phyloP scores from a whole-genome alignment of 2,888 invertebrate species.

The Trachelus troglodyta region DNA sequence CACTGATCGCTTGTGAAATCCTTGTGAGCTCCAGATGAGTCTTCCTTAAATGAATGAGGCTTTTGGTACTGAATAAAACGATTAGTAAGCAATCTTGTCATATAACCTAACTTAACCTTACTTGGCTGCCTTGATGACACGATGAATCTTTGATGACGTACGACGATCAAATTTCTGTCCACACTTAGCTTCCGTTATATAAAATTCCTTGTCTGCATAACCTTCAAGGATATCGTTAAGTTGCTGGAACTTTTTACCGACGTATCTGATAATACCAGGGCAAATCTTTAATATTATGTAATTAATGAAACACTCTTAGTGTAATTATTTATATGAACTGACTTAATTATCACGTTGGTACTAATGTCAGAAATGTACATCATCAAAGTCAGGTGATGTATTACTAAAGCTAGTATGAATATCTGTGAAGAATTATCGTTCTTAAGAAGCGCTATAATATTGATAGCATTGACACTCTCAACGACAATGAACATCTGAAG shows the following conservation, averaged over 20 bases:
- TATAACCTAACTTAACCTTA: neutral
- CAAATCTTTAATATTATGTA: neutral
- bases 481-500: neutral
- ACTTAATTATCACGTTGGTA: neutral
- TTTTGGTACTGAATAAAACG: neutral
- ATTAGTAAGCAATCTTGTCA: neutral
- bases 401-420: neutral
- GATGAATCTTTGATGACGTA: neutral
- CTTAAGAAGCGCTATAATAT: neutral
- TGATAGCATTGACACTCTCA: neutral
- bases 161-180: neutral
- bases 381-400: neutral
- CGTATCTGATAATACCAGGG: neutral
- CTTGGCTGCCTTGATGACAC: neutral
- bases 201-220: neutral
- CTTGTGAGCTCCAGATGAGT: slow-evolving; percentile 10
- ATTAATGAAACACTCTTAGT: neutral
- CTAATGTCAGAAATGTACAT: neutral
- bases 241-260: neutral
- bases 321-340: neutral
- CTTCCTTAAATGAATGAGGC: slow-evolving; percentile 5
- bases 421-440: neutral
- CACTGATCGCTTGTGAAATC: slow-evolving; percentile 3
- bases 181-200: neutral
- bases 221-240: neutral